Evolutionary conservation across 1,140 invertebrate species (phyloP).

Genomic region (Geopemphigus sp.): DNA sequence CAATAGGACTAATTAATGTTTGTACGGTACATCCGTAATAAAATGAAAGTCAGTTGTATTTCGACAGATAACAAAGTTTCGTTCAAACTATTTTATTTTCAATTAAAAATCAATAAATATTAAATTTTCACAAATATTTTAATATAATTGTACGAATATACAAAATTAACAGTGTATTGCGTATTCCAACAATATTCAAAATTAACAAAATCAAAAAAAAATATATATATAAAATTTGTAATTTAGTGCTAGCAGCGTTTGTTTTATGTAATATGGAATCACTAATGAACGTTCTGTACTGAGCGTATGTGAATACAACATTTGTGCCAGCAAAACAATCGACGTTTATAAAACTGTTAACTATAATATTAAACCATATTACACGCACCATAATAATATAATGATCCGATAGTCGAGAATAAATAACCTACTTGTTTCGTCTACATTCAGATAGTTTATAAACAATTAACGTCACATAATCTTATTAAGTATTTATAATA

Average conservation of each 20-base stretch:
- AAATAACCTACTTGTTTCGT: neutral
- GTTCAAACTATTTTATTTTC: neutral
- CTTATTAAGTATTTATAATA: conserved; percentile 11
- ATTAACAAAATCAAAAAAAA: conserved; percentile 40
- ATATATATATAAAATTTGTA: neutral
- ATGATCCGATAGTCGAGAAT: neutral
- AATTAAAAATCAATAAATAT: conserved; percentile 15
- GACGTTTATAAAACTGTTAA: neutral
- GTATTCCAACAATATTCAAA: conserved; percentile 28
- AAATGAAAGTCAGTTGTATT: too few species aligned
- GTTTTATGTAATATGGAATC: neutral
- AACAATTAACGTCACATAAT: conserved; percentile 5
- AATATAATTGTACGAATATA: neutral
- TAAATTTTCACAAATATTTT: neutral
- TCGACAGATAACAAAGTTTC: too few species aligned
- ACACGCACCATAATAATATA: conserved; percentile 17
- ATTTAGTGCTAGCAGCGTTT: neutral
- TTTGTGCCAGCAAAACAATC: conserved; percentile 1
- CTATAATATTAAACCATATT: conserved; percentile 16
- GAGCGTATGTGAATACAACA: neutral
- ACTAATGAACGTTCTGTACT: neutral
- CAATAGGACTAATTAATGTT: too few species aligned
- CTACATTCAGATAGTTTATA: neutral
- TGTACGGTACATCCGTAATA: too few species aligned
- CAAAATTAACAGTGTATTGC: conserved; percentile 3